Evolutionary conservation across 2,888 invertebrate genomes (phyloP).

Genomic region (Drosophila prolongata): DNA sequence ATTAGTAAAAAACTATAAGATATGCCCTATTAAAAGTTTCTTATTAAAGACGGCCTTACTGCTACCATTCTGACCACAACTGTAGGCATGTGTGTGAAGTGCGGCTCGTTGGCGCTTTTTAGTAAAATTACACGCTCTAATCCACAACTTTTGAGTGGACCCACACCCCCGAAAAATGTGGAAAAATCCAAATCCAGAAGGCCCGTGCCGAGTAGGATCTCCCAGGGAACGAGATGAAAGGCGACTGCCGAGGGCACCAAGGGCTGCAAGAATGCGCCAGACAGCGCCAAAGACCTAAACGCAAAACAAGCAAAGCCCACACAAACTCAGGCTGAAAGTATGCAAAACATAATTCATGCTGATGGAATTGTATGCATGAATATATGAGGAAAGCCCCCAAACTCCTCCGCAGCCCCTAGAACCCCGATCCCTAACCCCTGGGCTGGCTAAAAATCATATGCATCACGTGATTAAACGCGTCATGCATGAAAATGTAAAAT

Average conservation of each 20-base stretch:
- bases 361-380: constrained; percentile 76
- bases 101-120: constrained; percentile 57
- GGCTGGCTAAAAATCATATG: constrained; percentile 77
- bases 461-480: constrained; percentile 83
- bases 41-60: not conserved
- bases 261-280: constrained; percentile 59
- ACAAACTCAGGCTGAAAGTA: constrained; percentile 58
- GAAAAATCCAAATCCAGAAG: constrained; percentile 29
- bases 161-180: constrained; percentile 19
- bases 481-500: constrained; percentile 82
- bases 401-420: not conserved
- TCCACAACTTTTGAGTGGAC: constrained; percentile 71
- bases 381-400: constrained; percentile 28
- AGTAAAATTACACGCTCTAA: constrained; percentile 76
- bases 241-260: constrained; percentile 69
- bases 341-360: constrained; percentile 79
- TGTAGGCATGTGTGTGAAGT: constrained; percentile 47
- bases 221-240: constrained; percentile 63
- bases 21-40: too few species aligned
- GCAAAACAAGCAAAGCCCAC: constrained; percentile 41
- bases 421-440: constrained; percentile 4
- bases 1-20: too few species aligned
- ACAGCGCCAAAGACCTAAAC: constrained; percentile 69
- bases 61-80: not conserved
- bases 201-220: constrained; percentile 38